Evolutionary conservation across 2,113 vertebrate species (phyloP), one percentile per base, ranked within the genome.

Genomic region (Tachuris rubrigastra): DNA sequence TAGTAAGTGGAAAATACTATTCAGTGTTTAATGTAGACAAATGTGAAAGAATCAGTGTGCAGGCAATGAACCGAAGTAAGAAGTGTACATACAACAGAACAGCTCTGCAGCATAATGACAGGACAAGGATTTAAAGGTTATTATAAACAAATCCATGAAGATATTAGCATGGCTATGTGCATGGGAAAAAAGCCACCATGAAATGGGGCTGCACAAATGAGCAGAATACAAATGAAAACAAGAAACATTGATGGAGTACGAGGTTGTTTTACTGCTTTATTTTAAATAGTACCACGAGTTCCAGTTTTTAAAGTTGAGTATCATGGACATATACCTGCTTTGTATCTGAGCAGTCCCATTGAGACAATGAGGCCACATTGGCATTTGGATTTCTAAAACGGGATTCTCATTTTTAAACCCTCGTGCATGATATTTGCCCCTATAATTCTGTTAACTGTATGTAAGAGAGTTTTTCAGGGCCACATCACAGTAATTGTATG

Each of bases 81-180:
- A 55, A 87, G 80, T 71, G 58, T 86, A 68, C 80, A 85, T 91
- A 83, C 53, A 91, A 85, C 3, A 9, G 91, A 95, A 76, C 37
- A 87, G 62, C 62, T 85, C 91, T 89, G 71, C 79, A 65, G 68
- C 30, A 35, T 85, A 96, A 93, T 93, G 90, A 63, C 90, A 96
- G 65, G 53, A 76, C 69, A 87, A 85, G 67, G 72, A 96, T 96
- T 96, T 89, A 95, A 95, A 94, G 79, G 71, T 94, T 93, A 68
- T 94, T 96, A 93, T 74, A 91, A 88, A 80, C 65, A 96, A 93
- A 97, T 91, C 80, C 86, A 91, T 95, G 91, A 91, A 83, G 71
- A 93, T 91, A 93, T 83, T 94, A 94, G n/a, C 49, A 73, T 86
- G 56, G 63, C 56, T 81, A 1, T 93, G 71, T 69, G 46, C 65